phyloP scores from a whole-genome alignment of 2,888 invertebrate species.

The Stenichneumon culpator region DNA sequence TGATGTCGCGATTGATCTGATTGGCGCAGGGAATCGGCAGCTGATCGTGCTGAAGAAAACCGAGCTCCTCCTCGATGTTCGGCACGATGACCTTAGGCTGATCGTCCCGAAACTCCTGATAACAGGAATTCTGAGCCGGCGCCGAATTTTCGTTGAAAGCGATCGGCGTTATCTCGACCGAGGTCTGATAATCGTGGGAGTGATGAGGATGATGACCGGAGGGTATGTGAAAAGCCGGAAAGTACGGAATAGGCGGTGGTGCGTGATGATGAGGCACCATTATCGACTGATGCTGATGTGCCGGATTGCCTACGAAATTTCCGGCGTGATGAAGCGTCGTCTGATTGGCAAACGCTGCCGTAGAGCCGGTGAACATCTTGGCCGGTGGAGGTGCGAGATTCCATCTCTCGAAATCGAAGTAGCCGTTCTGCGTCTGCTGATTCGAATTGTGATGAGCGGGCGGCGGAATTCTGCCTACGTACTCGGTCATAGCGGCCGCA shows the following conservation, averaged over 20 bases:
- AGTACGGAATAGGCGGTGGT: constrained; percentile 89
- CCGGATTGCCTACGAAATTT: constrained; percentile 85
- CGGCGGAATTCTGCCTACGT: constrained; percentile 89
- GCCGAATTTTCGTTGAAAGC: constrained; percentile 67
- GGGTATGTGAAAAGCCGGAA: constrained; percentile 91
- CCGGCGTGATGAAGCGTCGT: constrained; percentile 86
- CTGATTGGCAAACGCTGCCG: constrained; percentile 87
- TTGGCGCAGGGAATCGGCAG: constrained; percentile 82
- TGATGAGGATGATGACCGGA: constrained; percentile 86
- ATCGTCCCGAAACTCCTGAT: constrained; percentile 86
- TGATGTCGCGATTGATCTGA: constrained; percentile 88
- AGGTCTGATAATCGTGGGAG: constrained; percentile 88
- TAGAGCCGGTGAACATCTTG: constrained; percentile 89
- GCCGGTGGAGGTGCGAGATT: constrained; percentile 90
- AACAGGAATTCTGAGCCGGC: constrained; percentile 57
- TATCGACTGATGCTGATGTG: constrained; percentile 89
- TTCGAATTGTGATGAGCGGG: constrained; percentile 90
- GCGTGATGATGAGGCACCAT: constrained; percentile 90
- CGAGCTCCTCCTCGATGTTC: constrained; percentile 95
- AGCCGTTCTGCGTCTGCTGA: constrained; percentile 88
- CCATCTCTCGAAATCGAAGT: constrained; percentile 94
- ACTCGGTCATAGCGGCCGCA: constrained; percentile 86
- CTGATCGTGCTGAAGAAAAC: constrained; percentile 88
- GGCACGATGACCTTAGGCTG: constrained; percentile 95
- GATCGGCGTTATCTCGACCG: constrained; percentile 89